phyloP scores from a whole-genome alignment of 2,888 invertebrate genomes.

The Lissonota sp. region DNA sequence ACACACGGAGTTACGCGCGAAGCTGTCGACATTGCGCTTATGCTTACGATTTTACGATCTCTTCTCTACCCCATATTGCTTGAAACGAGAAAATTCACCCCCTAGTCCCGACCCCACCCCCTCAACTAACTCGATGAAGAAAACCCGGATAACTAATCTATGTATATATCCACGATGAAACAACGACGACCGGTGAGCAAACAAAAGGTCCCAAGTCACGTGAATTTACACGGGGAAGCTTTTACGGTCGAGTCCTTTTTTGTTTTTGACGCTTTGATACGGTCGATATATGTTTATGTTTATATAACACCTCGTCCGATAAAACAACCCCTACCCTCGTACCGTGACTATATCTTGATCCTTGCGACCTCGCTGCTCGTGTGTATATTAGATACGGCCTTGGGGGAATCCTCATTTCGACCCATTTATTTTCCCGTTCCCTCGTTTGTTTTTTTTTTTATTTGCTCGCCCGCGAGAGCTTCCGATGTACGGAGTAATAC shows the following conservation, averaged over 20 bases:
- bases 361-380: slow-evolving; percentile 1
- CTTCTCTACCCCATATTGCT: slow-evolving; percentile 24
- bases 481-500: slow-evolving; percentile 35
- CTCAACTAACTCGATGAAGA: slow-evolving; percentile 48
- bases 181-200: not conserved
- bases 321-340: not conserved
- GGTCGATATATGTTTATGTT: no score
- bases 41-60: slow-evolving; percentile 71
- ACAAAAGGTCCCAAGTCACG: no score
- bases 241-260: no score
- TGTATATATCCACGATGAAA: slow-evolving; percentile 10
- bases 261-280: no score
- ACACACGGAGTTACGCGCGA: slow-evolving; percentile 23
- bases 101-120: not conserved
- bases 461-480: slow-evolving; percentile 27
- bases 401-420: slow-evolving; percentile 45
- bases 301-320: slow-evolving; percentile 23
- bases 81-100: slow-evolving; percentile 4
- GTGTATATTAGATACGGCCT: slow-evolving; percentile 1
- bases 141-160: slow-evolving; percentile 43
- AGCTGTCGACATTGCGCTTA: slow-evolving; percentile 58
- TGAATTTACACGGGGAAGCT: no score
- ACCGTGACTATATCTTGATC: not conserved
- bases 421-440: slow-evolving; percentile 46
- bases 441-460: slow-evolving; percentile 28